Conservation (phyloP, 2,113 vertebrate genomes). For the Bungarus multicinctus region DNA sequence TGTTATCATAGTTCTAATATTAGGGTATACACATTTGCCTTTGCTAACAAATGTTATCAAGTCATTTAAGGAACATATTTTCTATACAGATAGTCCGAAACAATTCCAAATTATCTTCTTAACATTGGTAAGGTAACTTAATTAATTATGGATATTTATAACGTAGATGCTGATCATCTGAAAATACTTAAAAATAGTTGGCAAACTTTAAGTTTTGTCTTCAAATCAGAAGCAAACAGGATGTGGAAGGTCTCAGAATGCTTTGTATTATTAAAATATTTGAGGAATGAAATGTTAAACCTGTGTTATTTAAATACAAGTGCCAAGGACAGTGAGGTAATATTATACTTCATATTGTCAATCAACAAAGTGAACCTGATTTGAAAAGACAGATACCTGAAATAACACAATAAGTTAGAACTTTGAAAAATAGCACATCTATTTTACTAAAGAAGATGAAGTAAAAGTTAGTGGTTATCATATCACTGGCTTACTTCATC, state of each 20-base stretch:
- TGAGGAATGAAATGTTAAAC: not conserved
- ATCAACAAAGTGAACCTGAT: not conserved
- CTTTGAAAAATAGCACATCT: not conserved
- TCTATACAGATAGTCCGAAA: constrained; percentile 8
- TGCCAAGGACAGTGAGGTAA: not conserved
- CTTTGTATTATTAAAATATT: constrained; percentile 5
- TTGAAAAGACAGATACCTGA: not conserved
- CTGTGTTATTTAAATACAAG: not conserved
- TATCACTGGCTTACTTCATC: not conserved
- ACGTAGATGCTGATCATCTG: not conserved
- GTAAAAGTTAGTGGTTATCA: not conserved
- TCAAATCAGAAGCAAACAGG: not conserved
- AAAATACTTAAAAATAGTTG: not conserved
- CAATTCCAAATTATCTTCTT: constrained; percentile 38
- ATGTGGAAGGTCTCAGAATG: not conserved
- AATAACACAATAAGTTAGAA: not conserved
- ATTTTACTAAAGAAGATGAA: not conserved
- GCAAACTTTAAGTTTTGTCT: not conserved
- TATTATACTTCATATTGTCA: not conserved
- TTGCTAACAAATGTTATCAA: constrained; percentile 59
- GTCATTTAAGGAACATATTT: constrained; percentile 51
- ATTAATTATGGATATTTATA: constrained; percentile 37
- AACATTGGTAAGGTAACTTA: constrained; percentile 31
- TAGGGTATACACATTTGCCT: constrained; percentile 31
- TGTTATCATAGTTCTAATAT: constrained; percentile 57